Conservation (phyloP, 2,113 vertebrate species). For the Etheostoma cragini region DNA sequence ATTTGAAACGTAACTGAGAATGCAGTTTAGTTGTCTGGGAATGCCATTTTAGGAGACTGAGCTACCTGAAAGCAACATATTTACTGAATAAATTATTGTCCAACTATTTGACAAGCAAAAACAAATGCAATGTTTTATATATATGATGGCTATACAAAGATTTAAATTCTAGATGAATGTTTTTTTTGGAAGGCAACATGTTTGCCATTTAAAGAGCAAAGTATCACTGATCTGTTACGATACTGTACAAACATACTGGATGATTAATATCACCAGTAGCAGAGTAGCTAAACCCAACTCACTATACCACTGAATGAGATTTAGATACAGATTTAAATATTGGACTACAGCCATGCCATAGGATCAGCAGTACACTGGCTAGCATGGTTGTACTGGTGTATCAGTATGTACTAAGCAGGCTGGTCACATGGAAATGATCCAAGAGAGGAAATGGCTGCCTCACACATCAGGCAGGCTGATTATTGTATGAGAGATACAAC, state of each 20-base stretch:
- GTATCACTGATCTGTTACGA: not conserved
- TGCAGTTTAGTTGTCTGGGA: no score
- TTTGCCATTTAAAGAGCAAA: not conserved
- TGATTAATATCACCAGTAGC: not conserved
- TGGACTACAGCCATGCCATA: not conserved
- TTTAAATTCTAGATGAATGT: not conserved
- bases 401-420: slow-evolving; percentile 36
- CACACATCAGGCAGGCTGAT: slow-evolving; percentile 1
- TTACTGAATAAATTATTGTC: no score
- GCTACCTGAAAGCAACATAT: not conserved
- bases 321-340: slow-evolving; percentile 29
- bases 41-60: no score
- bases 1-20: no score
- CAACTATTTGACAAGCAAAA: not conserved
- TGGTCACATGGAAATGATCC: slow-evolving; percentile 42
- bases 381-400: slow-evolving; percentile 25
- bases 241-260: not conserved
- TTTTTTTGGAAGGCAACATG: not conserved
- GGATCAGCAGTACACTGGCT: slow-evolving; percentile 36
- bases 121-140: not conserved
- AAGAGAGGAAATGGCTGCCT: slow-evolving; percentile 3
- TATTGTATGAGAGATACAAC: slow-evolving; percentile 4
- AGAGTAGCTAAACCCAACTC: not conserved
- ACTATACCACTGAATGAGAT: slow-evolving; percentile 3
- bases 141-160: no score